phyloP scores from a whole-genome alignment of 2,113 vertebrate species.

The Rhineura floridana region DNA sequence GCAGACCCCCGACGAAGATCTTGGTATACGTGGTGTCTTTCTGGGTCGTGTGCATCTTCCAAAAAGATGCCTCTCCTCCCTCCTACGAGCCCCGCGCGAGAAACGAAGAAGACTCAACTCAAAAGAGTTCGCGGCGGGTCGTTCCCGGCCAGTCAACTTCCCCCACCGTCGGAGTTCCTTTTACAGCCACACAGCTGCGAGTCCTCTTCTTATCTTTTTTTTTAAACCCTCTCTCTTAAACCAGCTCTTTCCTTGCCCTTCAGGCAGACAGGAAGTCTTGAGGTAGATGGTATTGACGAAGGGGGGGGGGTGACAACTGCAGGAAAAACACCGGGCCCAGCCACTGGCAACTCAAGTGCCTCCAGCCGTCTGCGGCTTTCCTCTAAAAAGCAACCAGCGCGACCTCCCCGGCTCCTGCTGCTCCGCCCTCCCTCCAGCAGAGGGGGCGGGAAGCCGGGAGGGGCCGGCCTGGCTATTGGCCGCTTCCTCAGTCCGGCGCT shows the following conservation, averaged over 20 bases:
- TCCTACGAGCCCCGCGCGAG: background rate
- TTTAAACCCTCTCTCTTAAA: background rate
- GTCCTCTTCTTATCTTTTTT: background rate
- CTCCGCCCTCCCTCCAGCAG: slow-evolving; percentile 38
- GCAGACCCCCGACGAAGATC: slow-evolving; percentile 97
- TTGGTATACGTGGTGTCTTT: slow-evolving; percentile 99
- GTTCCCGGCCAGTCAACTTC: slow-evolving; percentile 41
- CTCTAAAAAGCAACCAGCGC: slow-evolving; percentile 67
- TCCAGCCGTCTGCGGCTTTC: background rate
- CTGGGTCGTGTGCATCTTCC: slow-evolving; percentile 96
- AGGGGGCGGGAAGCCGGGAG: slow-evolving; percentile 57
- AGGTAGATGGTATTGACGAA: slow-evolving; percentile 42
- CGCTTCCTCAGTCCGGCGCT: background rate
- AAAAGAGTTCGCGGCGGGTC: background rate
- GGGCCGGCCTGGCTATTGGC: slow-evolving; percentile 61
- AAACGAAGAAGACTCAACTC: background rate
- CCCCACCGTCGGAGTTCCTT: background rate
- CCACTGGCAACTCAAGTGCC: slow-evolving; percentile 43
- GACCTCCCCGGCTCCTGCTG: slow-evolving; percentile 45
- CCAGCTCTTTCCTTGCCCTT: background rate
- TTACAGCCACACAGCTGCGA: background rate
- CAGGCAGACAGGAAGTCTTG: slow-evolving; percentile 39
- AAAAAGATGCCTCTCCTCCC: no score
- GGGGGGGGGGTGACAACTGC: slow-evolving; percentile 12
- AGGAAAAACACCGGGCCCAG: slow-evolving; percentile 15